Conservation (phyloP, 2,888 invertebrate species). For the Tortrix viridana region DNA sequence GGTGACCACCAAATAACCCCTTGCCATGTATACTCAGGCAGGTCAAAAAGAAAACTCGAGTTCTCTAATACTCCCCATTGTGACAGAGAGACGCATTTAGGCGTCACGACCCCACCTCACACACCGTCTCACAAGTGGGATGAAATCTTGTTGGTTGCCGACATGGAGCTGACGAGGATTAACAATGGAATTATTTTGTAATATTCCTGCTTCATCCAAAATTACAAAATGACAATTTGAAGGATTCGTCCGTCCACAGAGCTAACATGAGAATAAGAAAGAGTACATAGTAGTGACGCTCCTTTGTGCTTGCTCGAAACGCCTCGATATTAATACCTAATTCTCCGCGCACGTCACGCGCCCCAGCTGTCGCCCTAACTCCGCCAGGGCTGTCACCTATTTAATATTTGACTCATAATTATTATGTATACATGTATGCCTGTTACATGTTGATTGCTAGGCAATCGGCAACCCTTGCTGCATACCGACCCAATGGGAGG, state of each 20-base stretch:
- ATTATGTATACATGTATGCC: too few relatives aligned
- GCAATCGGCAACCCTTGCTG: too few relatives aligned
- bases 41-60: constrained; percentile 78
- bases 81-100: constrained; percentile 65
- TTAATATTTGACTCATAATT: too few relatives aligned
- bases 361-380: too few relatives aligned
- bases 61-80: constrained; percentile 68
- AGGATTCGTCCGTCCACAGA: constrained; percentile 21
- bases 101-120: constrained; percentile 72
- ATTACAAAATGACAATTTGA: constrained; percentile 10
- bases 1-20: constrained; percentile 58
- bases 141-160: constrained; percentile 82
- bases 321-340: too few relatives aligned
- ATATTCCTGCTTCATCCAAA: constrained; percentile 43
- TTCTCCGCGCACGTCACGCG: too few relatives aligned
- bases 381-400: too few relatives aligned
- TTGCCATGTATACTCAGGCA: constrained; percentile 67
- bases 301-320: too few relatives aligned
- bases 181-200: constrained; percentile 76
- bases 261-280: too few relatives aligned
- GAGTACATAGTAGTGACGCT: too few relatives aligned
- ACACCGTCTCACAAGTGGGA: constrained; percentile 83
- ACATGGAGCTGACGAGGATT: constrained; percentile 84
- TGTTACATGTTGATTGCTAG: too few relatives aligned
- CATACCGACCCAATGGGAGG: too few relatives aligned